Base-by-base conservation (phyloP, 2,888 invertebrate genomes). In the Cabera pusaria region DNA sequence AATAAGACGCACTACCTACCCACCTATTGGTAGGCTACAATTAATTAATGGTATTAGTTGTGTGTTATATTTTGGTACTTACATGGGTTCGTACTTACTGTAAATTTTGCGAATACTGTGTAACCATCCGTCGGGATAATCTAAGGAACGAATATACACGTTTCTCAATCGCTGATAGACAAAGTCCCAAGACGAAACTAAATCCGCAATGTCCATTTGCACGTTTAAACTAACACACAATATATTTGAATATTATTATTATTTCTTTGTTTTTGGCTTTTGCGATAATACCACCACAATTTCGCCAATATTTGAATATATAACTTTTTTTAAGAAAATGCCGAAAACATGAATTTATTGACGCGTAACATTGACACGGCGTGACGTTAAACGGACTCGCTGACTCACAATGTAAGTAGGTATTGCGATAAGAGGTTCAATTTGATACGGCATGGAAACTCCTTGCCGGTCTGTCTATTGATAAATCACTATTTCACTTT, bases 81-180 rank as follows among this genome's bases (percentile, higher is more conserved):
- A 14, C 14, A 14, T n/a, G n/a, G 5, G 12, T 24, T 11, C 7
- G 2, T 25, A 57, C 53, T 52, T 44, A 83, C 82, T 63, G 36
- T 64, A 59, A 27, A 64, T 40, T 32, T 58, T 56, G 9, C 69
- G 64, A 23, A 82, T 43, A 23, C 50, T 56, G 45, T 72, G 44
- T 14, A 86, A 61, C 66, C 68, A 70, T 9, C 87, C 85, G 37
- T 64, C 66, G 1, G 79, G 69, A 8, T 53, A 52, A 47, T 87
- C 84, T 56, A 73, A 68, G 24, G 83, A 79, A 2, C 85, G 74
- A 26, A 87, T 72, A 1, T 83, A 1, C 18, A 52, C 49, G 64
- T 87, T 87, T 41, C 85, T 74, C 14, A 65, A 49, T 16, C 63
- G 58, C 12, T 64, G 45, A 32, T 79, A 84, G 6, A 76, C 18